Evolutionary conservation across 2,113 vertebrate genomes (phyloP).

Genomic region (Clarias magur): DNA sequence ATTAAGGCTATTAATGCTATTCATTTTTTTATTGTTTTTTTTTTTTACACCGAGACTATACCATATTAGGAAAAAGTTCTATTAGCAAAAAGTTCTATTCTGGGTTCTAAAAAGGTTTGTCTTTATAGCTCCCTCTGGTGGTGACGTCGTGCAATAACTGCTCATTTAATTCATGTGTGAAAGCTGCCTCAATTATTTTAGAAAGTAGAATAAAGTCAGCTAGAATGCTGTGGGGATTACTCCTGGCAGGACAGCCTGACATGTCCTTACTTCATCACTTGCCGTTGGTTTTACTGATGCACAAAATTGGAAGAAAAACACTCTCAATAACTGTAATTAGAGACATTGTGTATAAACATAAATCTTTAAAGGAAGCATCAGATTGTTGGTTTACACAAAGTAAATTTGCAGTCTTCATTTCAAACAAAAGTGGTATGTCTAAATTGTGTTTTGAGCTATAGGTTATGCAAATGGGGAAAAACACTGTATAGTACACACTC

Average conservation of each 20-base stretch:
- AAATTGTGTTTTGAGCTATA: not conserved
- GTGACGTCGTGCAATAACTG: not conserved
- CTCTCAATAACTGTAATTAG: not conserved
- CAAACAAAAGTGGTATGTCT: not conserved
- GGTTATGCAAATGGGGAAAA: not conserved
- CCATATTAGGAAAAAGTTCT: slow-evolving; percentile 16
- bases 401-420: not conserved
- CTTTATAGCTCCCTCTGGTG: not conserved
- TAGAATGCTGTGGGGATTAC: not conserved
- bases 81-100: not conserved
- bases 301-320: not conserved
- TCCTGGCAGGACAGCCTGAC: no score
- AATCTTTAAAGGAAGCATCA: not conserved
- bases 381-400: not conserved
- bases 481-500: not conserved
- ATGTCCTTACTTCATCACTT: not conserved
- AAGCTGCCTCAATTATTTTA: not conserved
- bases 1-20: no score
- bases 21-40: no score
- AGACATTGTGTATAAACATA: not conserved
- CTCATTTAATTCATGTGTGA: no score
- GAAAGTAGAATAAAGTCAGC: not conserved
- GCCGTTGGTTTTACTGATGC: not conserved
- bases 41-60: not conserved
- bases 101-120: no score